phyloP scores from a whole-genome alignment of 2,113 vertebrate genomes.

The Apodemus sylvaticus region DNA sequence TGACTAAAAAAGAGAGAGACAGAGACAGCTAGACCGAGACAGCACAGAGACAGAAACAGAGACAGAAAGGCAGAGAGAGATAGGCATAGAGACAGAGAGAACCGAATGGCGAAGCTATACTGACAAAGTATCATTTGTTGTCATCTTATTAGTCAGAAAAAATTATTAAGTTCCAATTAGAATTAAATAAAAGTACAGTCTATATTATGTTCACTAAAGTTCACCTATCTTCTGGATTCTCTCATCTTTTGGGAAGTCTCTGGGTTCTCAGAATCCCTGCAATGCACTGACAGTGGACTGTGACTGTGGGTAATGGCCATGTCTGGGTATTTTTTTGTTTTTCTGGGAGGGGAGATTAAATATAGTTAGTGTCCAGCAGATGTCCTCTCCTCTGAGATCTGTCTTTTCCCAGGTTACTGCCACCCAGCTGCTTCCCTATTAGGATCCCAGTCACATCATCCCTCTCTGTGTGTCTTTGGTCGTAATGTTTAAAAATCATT shows the following conservation, averaged over 20 bases:
- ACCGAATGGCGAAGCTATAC: not conserved
- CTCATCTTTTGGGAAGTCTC: not conserved
- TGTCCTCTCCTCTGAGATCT: not conserved
- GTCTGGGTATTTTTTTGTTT: not conserved
- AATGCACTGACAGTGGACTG: accelerated
- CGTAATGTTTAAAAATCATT: slow-evolving; percentile 20
- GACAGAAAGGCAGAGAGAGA: not conserved
- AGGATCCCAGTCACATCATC: not conserved
- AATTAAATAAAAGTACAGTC: not conserved
- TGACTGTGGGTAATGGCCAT: not conserved
- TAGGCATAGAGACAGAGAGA: no score
- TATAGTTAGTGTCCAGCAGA: not conserved
- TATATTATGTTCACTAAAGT: not conserved
- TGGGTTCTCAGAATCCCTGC: not conserved
- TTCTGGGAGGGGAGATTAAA: not conserved
- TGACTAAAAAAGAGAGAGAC: not conserved
- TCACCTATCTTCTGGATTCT: not conserved
- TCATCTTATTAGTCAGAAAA: not conserved
- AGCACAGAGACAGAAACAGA: not conserved
- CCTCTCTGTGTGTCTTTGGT: not conserved
- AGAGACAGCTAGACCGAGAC: not conserved
- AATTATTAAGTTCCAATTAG: not conserved
- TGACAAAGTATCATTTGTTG: not conserved
- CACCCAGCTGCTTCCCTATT: not conserved
- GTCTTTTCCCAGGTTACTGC: not conserved